phyloP scores from a whole-genome alignment of 1,140 invertebrate species.

The Pseudomyrmex concolor region DNA sequence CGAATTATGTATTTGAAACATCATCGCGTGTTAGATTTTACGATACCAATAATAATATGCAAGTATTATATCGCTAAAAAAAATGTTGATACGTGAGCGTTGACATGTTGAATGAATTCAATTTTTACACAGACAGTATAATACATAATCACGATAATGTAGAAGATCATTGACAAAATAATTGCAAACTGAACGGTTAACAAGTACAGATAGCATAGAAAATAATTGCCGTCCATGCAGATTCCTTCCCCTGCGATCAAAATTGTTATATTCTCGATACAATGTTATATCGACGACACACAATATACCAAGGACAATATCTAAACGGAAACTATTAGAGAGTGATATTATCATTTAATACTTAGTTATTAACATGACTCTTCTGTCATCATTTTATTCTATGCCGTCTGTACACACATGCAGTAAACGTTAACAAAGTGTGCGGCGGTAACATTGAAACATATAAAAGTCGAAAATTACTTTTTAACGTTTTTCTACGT shows the following conservation, averaged over 20 bases:
- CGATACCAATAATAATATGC: background rate
- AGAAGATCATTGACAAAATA: slow-evolving; percentile 14
- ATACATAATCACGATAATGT: background rate
- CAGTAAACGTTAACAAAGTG: slow-evolving; percentile 1
- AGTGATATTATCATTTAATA: slow-evolving; percentile 37
- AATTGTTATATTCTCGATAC: slow-evolving; percentile 49
- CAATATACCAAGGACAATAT: slow-evolving; percentile 40
- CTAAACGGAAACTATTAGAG: slow-evolving; percentile 23
- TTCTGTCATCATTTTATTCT: slow-evolving; percentile 34
- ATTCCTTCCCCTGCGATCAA: slow-evolving; percentile 64
- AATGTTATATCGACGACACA: background rate
- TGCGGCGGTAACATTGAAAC: slow-evolving; percentile 47
- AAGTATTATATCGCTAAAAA: background rate
- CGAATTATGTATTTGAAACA: background rate
- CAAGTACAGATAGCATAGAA: slow-evolving; percentile 69
- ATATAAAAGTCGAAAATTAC: background rate
- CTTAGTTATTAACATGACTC: slow-evolving; percentile 28
- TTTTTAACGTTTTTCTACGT: too few relatives aligned
- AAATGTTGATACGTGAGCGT: background rate
- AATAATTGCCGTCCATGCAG: slow-evolving; percentile 80
- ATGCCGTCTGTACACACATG: slow-evolving; percentile 22
- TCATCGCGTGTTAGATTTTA: slow-evolving; percentile 26
- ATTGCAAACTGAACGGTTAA: background rate
- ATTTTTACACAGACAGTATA: slow-evolving; percentile 17
- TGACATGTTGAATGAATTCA: background rate